Percentiles rank a stretch among this genome's conserved stretches.
These are phyloP conservation scores for Pharmacophagus antenor DNA, from an alignment of 2,888 invertebrate genomes.

Conservation along the genomic window DNA sequence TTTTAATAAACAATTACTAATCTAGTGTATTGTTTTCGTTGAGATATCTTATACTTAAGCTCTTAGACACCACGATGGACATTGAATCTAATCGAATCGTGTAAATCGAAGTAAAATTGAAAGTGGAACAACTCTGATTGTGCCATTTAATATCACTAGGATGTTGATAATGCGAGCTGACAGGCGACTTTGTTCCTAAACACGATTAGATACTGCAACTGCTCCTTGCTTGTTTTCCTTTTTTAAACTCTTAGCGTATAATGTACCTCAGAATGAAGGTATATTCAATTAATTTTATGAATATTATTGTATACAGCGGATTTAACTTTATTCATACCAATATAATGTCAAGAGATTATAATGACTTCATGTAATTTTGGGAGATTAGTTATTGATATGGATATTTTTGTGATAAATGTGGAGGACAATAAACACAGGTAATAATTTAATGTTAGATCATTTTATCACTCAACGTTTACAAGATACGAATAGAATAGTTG, in stretches of 20 bases:
- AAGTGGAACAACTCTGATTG: conserved; percentile 26
- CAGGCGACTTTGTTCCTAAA: conserved; percentile 33
- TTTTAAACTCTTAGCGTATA: conserved; percentile 18
- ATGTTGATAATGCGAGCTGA: conserved; percentile 26
- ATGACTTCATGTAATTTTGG: too few relatives aligned
- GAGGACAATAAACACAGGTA: conserved; percentile 50
- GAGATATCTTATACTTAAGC: too few relatives aligned
- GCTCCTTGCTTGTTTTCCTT: conserved; percentile 59
- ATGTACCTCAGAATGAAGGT: conserved; percentile 9
- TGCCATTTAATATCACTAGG: conserved; percentile 26
- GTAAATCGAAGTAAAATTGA: conserved; percentile 22
- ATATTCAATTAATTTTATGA: background rate
- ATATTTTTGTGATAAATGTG: background rate
- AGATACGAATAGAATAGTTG: conserved; percentile 5
- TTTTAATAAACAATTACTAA: background rate
- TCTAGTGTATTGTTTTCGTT: background rate
- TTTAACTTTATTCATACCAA: background rate
- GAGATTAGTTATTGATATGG: too few relatives aligned
- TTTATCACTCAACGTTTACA: conserved; percentile 6
- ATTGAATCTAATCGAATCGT: background rate
- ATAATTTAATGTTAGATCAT: conserved; percentile 29
- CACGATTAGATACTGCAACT: conserved; percentile 63
- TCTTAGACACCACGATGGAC: too few relatives aligned
- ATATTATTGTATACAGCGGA: background rate
- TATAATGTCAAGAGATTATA: background rate